Base-by-base conservation (phyloP, 2,888 invertebrate species). In the Ophion costatus region DNA sequence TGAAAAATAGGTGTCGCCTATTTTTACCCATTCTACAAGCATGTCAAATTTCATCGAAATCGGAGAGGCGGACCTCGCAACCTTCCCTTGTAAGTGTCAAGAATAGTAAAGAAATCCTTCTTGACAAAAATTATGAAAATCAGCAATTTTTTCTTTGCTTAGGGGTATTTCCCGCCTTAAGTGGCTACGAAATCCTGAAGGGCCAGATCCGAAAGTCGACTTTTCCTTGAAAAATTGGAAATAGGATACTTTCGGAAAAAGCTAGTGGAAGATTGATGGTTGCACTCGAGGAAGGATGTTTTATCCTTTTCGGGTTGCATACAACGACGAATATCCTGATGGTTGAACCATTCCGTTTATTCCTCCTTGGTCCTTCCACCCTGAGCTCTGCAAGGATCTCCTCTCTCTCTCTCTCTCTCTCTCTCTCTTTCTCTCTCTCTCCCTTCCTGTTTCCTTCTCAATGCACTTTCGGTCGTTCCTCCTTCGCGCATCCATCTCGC, bases 301-400 rank as follows among this genome's bases (percentile, higher is more conserved):
- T 75, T 56, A 81, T 81, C 56, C 73, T 59, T 56, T 69, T 70
- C 76, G 45, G 14, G 24, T 33, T 69, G 59, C 74, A 81, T 42
- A 20, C 57, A 74, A 75, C 63, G 14, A 42, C 61, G 56, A 71
- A 82, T 82, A 73, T 77, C 51, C 45, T 77, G 71, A 57, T 59
- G 77, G 66, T 73, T 73, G 59, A 73, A 66, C 71, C 66, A 57
- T 77, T 66, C 20, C 70, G 66, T 67, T 77, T 73, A 71, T 77
- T 38, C 33, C 56, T 51, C 56, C 42, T 51, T 56, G 24, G 56
- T 38, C 63, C 64, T 71, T 73, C 56, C 73, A 29, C 24, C 38
- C 63, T n/a, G 67, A 51, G 17, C 51, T 14, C 51, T 45, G 11
- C 11, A 1, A 45, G 11, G 0, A 7, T 45, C 45, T 45, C 45